phyloP scores from a whole-genome alignment of 2,797 vertebrate genomes.

The Calcarius lapponicus region DNA sequence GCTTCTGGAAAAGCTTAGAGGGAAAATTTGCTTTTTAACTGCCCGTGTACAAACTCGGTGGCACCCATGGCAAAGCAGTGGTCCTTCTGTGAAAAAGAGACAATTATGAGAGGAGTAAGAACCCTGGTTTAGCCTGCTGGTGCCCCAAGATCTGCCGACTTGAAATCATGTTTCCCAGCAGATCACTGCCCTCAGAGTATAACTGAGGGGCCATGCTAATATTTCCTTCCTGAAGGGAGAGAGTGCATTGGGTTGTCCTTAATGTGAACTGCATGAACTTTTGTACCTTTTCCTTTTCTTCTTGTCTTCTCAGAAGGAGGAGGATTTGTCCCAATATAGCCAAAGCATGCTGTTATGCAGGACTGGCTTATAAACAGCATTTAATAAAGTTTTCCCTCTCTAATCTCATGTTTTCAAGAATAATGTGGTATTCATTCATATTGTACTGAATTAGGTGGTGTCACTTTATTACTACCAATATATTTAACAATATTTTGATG shows the following conservation, averaged over 20 bases:
- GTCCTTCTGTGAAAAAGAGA: not conserved
- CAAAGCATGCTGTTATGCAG: not conserved
- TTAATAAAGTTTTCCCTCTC: constrained; percentile 23
- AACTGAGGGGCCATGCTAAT: constrained; percentile 26
- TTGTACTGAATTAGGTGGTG: not conserved
- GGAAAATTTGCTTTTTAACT: not conserved
- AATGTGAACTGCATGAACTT: constrained; percentile 50
- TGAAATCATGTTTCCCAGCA: constrained; percentile 18
- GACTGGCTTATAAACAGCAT: not conserved
- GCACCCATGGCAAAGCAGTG: not conserved
- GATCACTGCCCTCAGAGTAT: not conserved
- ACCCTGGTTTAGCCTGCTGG: not conserved
- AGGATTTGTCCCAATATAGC: constrained; percentile 33
- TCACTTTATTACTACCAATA: not conserved
- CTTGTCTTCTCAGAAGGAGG: constrained; percentile 21
- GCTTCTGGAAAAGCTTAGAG: not conserved
- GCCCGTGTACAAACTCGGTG: accelerated
- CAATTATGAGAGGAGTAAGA: not conserved
- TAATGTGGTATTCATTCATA: not conserved
- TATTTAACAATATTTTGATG: not conserved
- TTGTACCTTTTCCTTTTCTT: constrained; percentile 53
- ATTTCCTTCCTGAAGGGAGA: constrained; percentile 48
- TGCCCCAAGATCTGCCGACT: not conserved
- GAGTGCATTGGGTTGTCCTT: constrained; percentile 27
- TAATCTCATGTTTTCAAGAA: not conserved